A percentile compares a stretch with the other conserved stretches of the same genome.
phyloP scores from a whole-genome alignment of 2,797 vertebrate species.

The Scolopax bukidnonensis region DNA sequence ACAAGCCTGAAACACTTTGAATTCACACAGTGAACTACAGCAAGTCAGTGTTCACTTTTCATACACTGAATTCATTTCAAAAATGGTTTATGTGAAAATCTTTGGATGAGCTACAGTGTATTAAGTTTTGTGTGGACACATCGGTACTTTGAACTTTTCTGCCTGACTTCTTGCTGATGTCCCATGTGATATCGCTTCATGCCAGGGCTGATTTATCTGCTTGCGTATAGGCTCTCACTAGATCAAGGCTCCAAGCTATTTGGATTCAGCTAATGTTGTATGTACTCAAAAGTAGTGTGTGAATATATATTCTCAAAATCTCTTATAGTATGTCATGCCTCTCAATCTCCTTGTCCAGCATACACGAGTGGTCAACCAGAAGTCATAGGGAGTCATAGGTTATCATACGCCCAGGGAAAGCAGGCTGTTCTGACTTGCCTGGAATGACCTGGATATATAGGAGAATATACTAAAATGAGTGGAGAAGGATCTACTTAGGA shows the following conservation, averaged over 20 bases:
- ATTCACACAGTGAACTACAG: slow-evolving; percentile 23
- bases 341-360: not conserved
- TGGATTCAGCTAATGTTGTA: not conserved
- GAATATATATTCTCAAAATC: not conserved
- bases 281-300: not conserved
- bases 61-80: not conserved
- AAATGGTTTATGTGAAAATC: not conserved
- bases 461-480: not conserved
- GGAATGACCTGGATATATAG: not conserved
- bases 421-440: not conserved
- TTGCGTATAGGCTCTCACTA: not conserved
- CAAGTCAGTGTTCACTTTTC: slow-evolving; percentile 27
- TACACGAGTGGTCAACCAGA: not conserved
- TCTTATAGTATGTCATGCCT: not conserved
- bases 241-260: not conserved
- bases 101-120: not conserved
- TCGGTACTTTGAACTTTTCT: slow-evolving; percentile 9
- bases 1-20: slow-evolving; percentile 31
- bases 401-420: not conserved
- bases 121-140: slow-evolving; percentile 10
- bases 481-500: not conserved
- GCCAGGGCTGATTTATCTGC: not conserved
- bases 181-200: not conserved
- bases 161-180: slow-evolving; percentile 2
- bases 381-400: not conserved